These are phyloP conservation scores for Hydroisotoma schaefferi DNA, from an alignment of 2,888 invertebrate genomes.

Conservation along the genomic window DNA sequence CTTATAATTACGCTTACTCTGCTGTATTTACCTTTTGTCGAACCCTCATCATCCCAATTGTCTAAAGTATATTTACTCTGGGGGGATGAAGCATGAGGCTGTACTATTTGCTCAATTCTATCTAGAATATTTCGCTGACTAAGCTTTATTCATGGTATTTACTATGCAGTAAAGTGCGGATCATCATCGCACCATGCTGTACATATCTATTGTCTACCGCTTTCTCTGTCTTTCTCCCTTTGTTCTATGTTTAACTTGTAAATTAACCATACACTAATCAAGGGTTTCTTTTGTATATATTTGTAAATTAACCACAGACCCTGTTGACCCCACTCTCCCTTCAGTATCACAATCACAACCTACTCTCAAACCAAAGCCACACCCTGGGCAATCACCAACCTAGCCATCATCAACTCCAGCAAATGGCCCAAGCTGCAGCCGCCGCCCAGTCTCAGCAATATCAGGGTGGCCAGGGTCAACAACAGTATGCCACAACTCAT, in stretches of 20 bases:
- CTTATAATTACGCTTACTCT: too few relatives aligned
- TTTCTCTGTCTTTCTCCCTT: not conserved
- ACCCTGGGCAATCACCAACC: conserved; percentile 33
- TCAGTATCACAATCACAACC: conserved; percentile 46
- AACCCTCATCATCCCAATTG: too few relatives aligned
- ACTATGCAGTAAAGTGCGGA: too few relatives aligned
- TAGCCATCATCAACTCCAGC: conserved; percentile 40
- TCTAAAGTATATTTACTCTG: too few relatives aligned
- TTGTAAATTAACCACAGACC: conserved; percentile 45
- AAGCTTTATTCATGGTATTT: too few relatives aligned
- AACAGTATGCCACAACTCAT: conserved; percentile 44
- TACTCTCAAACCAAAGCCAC: conserved; percentile 35
- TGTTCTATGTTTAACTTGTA: too few relatives aligned
- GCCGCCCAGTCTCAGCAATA: conserved; percentile 34
- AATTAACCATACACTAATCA: conserved; percentile 27
- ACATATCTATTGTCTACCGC: not conserved
- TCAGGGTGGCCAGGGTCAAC: conserved; percentile 18
- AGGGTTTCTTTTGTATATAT: conserved; percentile 40
- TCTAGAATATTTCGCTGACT: too few relatives aligned
- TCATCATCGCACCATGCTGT: too few relatives aligned
- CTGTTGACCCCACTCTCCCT: conserved; percentile 49
- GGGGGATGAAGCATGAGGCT: too few relatives aligned
- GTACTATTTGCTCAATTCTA: conserved; percentile 5
- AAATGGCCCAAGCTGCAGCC: conserved; percentile 42
- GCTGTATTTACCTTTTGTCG: too few relatives aligned